These are phyloP conservation scores for Ypsolopha sequella DNA, from an alignment of 2,888 invertebrate species.

Conservation along the genomic window DNA sequence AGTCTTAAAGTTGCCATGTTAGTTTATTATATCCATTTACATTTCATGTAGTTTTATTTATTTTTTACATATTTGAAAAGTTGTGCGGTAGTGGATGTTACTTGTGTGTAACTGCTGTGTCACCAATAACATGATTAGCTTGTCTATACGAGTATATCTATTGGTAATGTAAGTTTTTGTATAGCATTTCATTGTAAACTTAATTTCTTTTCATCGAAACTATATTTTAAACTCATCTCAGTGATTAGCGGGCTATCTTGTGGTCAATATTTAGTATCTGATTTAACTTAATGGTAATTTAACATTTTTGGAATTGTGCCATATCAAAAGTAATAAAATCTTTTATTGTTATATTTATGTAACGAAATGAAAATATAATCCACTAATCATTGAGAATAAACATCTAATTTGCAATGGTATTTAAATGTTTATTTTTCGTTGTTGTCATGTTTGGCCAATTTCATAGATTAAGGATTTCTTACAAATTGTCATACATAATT, in stretches of 20 bases:
- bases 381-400: slow-evolving; percentile 42
- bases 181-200: slow-evolving; percentile 19
- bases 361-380: slow-evolving; percentile 12
- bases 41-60: slow-evolving; percentile 25
- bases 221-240: slow-evolving; percentile 25
- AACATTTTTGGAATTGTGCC: slow-evolving; percentile 38
- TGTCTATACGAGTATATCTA: slow-evolving; percentile 33
- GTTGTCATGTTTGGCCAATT: slow-evolving; percentile 29
- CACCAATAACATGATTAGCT: slow-evolving; percentile 66
- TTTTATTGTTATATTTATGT: slow-evolving; percentile 13
- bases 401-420: slow-evolving; percentile 17
- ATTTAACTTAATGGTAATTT: neutral
- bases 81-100: slow-evolving; percentile 48
- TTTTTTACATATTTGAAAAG: slow-evolving; percentile 37
- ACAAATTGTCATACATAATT: slow-evolving; percentile 55
- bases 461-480: slow-evolving; percentile 52
- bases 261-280: slow-evolving; percentile 1
- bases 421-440: slow-evolving; percentile 8
- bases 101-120: slow-evolving; percentile 64
- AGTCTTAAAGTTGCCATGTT: slow-evolving; percentile 46
- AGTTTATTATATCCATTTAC: slow-evolving; percentile 46
- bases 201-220: slow-evolving; percentile 24
- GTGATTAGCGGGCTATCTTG: slow-evolving; percentile 36
- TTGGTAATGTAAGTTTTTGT: slow-evolving; percentile 31
- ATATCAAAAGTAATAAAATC: slow-evolving; percentile 26